A percentile compares a stretch with the other conserved stretches of the same genome.
Conservation (phyloP, 2,888 invertebrate species). For the Lucinisca nassula region DNA sequence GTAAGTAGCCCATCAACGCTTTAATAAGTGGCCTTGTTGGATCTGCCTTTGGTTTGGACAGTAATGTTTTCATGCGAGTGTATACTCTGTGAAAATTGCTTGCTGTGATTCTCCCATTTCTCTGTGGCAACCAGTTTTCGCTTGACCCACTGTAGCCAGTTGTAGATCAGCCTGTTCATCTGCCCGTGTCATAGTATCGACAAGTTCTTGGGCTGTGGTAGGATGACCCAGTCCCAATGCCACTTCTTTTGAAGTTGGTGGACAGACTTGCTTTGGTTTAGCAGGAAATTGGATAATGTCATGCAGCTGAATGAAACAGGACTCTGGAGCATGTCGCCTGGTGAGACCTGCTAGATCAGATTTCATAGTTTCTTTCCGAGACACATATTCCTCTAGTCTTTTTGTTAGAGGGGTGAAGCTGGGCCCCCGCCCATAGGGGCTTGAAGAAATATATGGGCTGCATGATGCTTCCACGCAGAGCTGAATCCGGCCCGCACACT, state of each 20-base stretch:
- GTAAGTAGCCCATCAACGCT: not conserved
- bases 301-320: slow-evolving; percentile 1
- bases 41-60: not conserved
- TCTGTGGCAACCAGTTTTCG: not conserved
- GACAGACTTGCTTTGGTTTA: slow-evolving; percentile 1
- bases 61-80: not conserved
- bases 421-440: too few relatives aligned
- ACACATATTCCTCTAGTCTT: slow-evolving; percentile 3
- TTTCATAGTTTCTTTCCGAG: not conserved
- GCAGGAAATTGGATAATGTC: not conserved
- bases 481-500: too few relatives aligned
- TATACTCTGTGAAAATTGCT: not conserved
- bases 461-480: too few relatives aligned
- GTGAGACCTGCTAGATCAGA: not conserved
- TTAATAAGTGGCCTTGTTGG: not conserved
- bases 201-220: not conserved
- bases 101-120: not conserved
- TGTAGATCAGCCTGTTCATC: not conserved
- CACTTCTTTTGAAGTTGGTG: slow-evolving; percentile 7
- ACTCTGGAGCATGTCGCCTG: not conserved
- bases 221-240: slow-evolving; percentile 7
- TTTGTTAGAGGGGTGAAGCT: slow-evolving; percentile 2
- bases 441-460: too few relatives aligned
- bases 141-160: not conserved
- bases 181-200: not conserved